Percentiles rank a stretch among this genome's conserved stretches.
These are phyloP conservation scores for Pygmarrhopalites habei DNA, from an alignment of 1,140 invertebrate genomes.

Conservation along the genomic window DNA sequence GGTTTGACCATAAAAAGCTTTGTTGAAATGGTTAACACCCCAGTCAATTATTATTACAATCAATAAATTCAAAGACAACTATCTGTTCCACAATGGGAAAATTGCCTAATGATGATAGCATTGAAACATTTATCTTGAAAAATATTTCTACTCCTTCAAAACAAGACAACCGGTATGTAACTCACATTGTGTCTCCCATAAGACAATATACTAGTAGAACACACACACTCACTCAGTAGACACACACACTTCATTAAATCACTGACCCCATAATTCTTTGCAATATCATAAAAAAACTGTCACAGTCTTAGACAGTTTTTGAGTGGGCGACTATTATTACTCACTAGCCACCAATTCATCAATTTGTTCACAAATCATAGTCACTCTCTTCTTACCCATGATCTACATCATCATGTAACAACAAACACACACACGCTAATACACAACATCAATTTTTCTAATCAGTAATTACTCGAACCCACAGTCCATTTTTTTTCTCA, in stretches of 20 bases:
- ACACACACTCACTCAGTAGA: too few relatives aligned
- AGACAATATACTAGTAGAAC: too few relatives aligned
- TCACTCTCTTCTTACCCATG: background rate
- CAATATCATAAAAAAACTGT: background rate
- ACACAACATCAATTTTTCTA: too few relatives aligned
- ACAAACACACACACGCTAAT: too few relatives aligned
- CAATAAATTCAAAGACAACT: slow-evolving; percentile 11
- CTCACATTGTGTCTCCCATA: too few relatives aligned
- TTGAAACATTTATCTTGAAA: slow-evolving; percentile 8
- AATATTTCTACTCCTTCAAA: too few relatives aligned
- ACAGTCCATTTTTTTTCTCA: too few relatives aligned
- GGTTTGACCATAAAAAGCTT: slow-evolving; percentile 1
- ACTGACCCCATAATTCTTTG: background rate
- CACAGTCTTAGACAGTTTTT: background rate
- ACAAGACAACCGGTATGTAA: too few relatives aligned
- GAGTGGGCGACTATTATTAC: background rate
- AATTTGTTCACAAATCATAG: background rate
- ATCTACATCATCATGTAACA: too few relatives aligned
- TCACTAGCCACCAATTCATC: background rate
- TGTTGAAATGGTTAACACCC: background rate
- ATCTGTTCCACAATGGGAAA: background rate
- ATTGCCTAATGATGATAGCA: background rate
- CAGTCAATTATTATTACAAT: slow-evolving; percentile 11
- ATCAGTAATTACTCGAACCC: too few relatives aligned
- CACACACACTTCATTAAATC: background rate